phyloP scores from a whole-genome alignment of 2,113 vertebrate species.

The Pelodiscus sinensis region DNA sequence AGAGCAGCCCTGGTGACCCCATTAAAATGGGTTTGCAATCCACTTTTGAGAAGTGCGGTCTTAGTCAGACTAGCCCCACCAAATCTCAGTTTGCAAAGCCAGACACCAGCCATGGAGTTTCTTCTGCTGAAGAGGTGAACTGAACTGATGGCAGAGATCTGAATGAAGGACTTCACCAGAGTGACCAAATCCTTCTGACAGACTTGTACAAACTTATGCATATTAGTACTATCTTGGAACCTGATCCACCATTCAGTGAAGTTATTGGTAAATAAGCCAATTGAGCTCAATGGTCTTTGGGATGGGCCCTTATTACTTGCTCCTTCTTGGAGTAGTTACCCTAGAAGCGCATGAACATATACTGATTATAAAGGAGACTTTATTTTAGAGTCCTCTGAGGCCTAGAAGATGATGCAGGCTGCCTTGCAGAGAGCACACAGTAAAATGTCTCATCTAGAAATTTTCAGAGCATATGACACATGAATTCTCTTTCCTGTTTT shows the following conservation, averaged over 20 bases:
- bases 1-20: too few relatives aligned
- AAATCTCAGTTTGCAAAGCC: neutral
- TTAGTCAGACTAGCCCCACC: neutral
- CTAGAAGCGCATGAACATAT: neutral
- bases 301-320: neutral
- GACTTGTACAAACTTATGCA: neutral
- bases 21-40: too few relatives aligned
- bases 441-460: neutral
- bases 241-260: neutral
- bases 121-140: neutral
- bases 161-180: neutral
- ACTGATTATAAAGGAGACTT: neutral
- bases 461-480: neutral
- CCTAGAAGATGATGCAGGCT: neutral
- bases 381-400: neutral
- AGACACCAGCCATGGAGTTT: neutral
- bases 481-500: neutral
- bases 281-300: neutral
- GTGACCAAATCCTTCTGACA: neutral
- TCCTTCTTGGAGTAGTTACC: neutral
- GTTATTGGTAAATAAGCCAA: neutral
- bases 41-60: too few relatives aligned
- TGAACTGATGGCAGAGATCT: neutral
- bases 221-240: neutral
- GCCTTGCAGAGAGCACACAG: neutral